Conservation (phyloP, 2,888 invertebrate species). For the Hedya salicella region DNA sequence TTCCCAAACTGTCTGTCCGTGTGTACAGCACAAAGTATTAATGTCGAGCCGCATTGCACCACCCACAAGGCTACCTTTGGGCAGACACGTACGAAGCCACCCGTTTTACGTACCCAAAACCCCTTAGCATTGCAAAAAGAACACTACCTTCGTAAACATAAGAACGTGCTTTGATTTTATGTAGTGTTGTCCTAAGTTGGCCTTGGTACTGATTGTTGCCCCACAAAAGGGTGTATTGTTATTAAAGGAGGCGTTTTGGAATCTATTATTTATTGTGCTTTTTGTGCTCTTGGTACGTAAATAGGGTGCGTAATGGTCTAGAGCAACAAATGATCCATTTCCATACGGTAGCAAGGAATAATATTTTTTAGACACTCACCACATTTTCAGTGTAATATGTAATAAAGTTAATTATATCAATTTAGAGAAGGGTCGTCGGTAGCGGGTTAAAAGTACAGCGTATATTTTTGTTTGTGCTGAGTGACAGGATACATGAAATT, state of each 20-base stretch:
- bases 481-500: too few species aligned
- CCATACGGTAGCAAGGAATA: neutral
- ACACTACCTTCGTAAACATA: conserved; percentile 20
- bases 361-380: too few species aligned
- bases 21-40: conserved; percentile 37
- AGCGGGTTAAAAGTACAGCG: too few species aligned
- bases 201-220: conserved; percentile 34
- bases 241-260: conserved; percentile 39
- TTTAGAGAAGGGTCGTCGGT: too few species aligned
- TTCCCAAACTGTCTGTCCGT: neutral
- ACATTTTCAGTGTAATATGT: neutral
- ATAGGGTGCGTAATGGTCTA: conserved; percentile 1
- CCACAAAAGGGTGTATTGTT: conserved; percentile 41
- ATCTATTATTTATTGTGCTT: conserved; percentile 40
- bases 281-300: conserved; percentile 15
- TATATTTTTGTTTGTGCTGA: too few species aligned
- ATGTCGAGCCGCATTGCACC: conserved; percentile 43
- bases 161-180: conserved; percentile 4
- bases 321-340: neutral
- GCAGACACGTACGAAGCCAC: conserved; percentile 38
- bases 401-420: too few species aligned
- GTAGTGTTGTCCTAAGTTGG: neutral
- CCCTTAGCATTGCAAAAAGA: conserved; percentile 26
- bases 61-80: conserved; percentile 41
- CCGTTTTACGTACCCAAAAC: conserved; percentile 18